Base-by-base conservation (phyloP, 2,888 invertebrate species). In the Cosmopolites sordidus region DNA sequence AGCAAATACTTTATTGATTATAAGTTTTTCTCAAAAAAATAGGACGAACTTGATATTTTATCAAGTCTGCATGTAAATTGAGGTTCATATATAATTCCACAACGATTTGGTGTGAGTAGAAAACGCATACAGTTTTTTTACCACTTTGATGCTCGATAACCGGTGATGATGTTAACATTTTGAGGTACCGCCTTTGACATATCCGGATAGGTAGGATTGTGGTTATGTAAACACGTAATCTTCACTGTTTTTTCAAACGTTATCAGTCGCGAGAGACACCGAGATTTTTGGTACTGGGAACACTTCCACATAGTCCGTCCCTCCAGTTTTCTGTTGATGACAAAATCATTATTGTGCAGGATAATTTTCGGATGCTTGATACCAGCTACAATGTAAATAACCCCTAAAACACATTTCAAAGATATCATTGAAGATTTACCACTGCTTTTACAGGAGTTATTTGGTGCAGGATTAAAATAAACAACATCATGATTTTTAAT, bases 271-370 rank as follows among this genome's bases (percentile, higher is more conserved):
- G 62, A 56, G 46, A 48, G 60, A 22, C 65, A 65, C 49, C 57
- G 61, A 1, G 58, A 60, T 54, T 60, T 65, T 33, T 57, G 58
- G 51, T 62, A 63, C 11, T 54, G 51, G 3, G 51, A 56, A 45
- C 65, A 65, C n/a, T 62, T 49, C 65, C 65, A 65, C 47, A 59
- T 59, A 1, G 63, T 64, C 16, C 57, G 52, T 40, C 47, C 49
- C 1, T 51, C 50, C 22, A 50, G 50, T 30, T 51, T 56, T 15
- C 51, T 57, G 27, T 60, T 57, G 16, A 64, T 56, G 5, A 58
- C 54, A 46, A 58, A 66, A 12, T 61, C 61, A 39, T 65, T 59
- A 9, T 56, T 58, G 22, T 65, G 63, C 33, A 66, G 16, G 18
- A 66, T 60, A 11, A 66, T 58, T 54, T 63, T 60, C 8, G 63